Base-by-base conservation (phyloP, 2,113 vertebrate genomes). In the Bubo blakistoni region DNA sequence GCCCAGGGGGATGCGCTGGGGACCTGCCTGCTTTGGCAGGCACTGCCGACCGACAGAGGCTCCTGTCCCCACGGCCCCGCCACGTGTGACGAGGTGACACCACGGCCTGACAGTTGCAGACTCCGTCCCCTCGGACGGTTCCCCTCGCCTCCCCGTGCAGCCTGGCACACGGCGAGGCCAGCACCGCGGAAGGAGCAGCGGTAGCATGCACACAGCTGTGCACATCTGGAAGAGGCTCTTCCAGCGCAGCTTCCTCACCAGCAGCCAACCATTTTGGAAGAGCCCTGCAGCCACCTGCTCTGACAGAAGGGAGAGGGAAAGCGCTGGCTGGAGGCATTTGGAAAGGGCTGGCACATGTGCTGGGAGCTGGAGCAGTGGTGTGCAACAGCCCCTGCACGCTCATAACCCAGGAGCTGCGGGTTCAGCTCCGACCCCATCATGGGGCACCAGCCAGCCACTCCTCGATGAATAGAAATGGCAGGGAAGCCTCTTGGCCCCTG, bases 191-290 rank as follows among this genome's bases (percentile, higher is more conserved):
- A 12, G 69, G 36, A 29, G 58, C 4, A 2, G 32, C 36, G 1
- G n/a, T 1, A 24, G 36, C 10, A 9, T 2, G 32, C 3, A 1
- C 69, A 29, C 90, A 96, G 92, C 92, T 96, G 90, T 9, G 85
- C 71, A 74, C 92, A 94, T 80, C 94, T 96, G 95, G 92, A 73
- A 55, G 46, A 22, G 72, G 57, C 66, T 82, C 42, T 74, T 69
- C 81, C 78, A 47, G 91, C 1, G 1, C 3, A 1, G 38, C 16
- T 86, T 34, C 61, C 47, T 58, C 38, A 11, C 77, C 88, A 67
- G 47, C 51, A 62, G 59, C 46, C 63, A 34, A 11, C 3, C 40
- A 27, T 21, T 83, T 19, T 51, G 94, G 79, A 84, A 67, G 24
- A 71, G 47, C 78, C 57, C 47, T 76, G 12, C 32, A 2, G 18